A percentile compares a stretch with the other conserved stretches of the same genome.
These are phyloP conservation scores for Chromobotia macracanthus DNA, from an alignment of 2,797 vertebrate species.

Conservation along the genomic window DNA sequence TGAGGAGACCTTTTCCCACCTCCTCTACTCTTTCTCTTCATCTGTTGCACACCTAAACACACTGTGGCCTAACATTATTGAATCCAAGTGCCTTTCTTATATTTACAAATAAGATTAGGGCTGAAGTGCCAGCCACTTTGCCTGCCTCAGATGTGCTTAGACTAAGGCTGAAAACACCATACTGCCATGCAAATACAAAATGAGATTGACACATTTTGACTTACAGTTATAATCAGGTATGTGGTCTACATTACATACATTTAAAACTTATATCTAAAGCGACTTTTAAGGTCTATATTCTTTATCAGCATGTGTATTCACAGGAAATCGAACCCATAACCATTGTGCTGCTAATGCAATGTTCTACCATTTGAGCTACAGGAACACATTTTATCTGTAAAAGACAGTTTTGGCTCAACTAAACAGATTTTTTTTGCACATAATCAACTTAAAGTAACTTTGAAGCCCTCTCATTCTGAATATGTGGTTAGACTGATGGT, in stretches of 20 bases:
- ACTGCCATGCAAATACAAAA: background rate
- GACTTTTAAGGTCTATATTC: too few species aligned
- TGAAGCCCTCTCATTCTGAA: background rate
- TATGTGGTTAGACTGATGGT: background rate
- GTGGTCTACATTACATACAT: too few species aligned
- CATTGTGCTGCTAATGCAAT: too few species aligned
- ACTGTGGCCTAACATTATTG: background rate
- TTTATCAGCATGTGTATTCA: too few species aligned
- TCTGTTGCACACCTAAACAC: constrained; percentile 43
- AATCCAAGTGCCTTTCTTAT: background rate
- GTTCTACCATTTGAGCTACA: too few species aligned
- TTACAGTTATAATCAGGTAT: too few species aligned
- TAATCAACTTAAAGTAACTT: too few species aligned
- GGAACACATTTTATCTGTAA: too few species aligned
- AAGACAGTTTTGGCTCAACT: too few species aligned
- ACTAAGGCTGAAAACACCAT: background rate
- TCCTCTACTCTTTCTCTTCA: constrained; percentile 12
- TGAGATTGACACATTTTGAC: background rate
- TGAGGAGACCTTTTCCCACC: constrained; percentile 54
- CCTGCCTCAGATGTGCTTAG: background rate
- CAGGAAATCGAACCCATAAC: too few species aligned
- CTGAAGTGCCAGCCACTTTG: background rate
- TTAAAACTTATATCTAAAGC: too few species aligned
- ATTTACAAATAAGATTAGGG: background rate
- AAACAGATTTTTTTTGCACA: too few species aligned